A percentile compares a stretch with the other conserved stretches of the same genome.
These are phyloP conservation scores for Labia minor DNA, from an alignment of 2,888 invertebrate species.

Conservation along the genomic window DNA sequence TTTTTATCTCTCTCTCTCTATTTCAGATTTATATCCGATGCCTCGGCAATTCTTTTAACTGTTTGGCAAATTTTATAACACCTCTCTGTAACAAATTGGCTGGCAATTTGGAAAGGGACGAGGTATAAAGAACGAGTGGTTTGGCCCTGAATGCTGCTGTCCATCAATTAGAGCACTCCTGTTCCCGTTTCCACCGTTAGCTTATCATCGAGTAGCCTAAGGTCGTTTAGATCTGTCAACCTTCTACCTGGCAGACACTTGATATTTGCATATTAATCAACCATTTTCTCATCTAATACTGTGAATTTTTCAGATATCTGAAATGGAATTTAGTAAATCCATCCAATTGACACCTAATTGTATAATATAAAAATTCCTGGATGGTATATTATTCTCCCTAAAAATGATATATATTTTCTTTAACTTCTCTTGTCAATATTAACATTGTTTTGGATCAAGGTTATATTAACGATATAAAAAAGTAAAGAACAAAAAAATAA, in stretches of 20 bases:
- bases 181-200: background rate
- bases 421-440: too few species aligned
- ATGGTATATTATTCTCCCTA: too few species aligned
- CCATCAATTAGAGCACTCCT: conserved; percentile 13
- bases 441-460: too few species aligned
- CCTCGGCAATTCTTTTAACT: too few species aligned
- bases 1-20: too few species aligned
- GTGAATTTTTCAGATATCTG: too few species aligned
- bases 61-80: too few species aligned
- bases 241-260: background rate
- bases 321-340: too few species aligned
- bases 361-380: too few species aligned
- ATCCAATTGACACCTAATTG: too few species aligned
- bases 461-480: background rate
- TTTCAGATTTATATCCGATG: too few species aligned
- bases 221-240: background rate
- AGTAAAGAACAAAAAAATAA: background rate
- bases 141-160: background rate
- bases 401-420: too few species aligned
- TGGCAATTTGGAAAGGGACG: background rate
- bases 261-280: background rate
- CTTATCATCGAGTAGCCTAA: background rate
- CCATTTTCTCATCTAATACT: background rate
- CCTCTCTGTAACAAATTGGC: background rate
- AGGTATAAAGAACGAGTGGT: background rate